Evolutionary conservation across 2,888 invertebrate genomes (phyloP).

Genomic region (Aspidiotus rigidus): DNA sequence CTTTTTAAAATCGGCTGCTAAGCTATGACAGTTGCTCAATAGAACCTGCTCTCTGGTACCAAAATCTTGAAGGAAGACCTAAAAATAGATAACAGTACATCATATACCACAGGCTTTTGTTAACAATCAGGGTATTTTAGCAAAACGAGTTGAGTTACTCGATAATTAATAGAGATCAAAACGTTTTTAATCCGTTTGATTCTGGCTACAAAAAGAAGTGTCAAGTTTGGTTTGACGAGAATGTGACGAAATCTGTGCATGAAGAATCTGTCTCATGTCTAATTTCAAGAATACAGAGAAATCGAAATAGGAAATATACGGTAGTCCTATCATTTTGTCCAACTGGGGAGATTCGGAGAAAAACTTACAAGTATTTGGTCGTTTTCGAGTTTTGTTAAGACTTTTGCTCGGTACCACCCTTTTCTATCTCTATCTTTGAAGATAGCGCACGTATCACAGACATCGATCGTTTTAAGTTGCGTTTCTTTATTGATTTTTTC

Average conservation of each 20-base stretch:
- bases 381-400: constrained; percentile 45
- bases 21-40: neutral
- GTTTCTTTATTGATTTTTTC: constrained; percentile 4
- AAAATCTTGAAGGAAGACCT: constrained; percentile 55
- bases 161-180: neutral
- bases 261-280: too few relatives aligned
- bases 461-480: constrained; percentile 40
- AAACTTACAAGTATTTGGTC: constrained; percentile 43
- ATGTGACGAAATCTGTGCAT: too few relatives aligned
- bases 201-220: neutral
- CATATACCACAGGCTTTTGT: too few relatives aligned
- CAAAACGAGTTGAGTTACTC: neutral
- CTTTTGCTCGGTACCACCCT: constrained; percentile 55
- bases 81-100: too few relatives aligned
- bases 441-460: constrained; percentile 49
- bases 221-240: too few relatives aligned
- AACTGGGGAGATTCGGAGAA: neutral
- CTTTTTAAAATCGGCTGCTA: constrained; percentile 41
- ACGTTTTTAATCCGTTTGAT: too few relatives aligned
- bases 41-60: constrained; percentile 49
- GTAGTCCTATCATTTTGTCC: too few relatives aligned
- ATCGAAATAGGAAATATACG: too few relatives aligned
- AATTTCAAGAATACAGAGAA: too few relatives aligned
- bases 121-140: too few relatives aligned
- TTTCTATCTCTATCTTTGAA: constrained; percentile 46